Base-by-base conservation (phyloP, 1,140 invertebrate genomes). In the Tetraneura akinire region DNA sequence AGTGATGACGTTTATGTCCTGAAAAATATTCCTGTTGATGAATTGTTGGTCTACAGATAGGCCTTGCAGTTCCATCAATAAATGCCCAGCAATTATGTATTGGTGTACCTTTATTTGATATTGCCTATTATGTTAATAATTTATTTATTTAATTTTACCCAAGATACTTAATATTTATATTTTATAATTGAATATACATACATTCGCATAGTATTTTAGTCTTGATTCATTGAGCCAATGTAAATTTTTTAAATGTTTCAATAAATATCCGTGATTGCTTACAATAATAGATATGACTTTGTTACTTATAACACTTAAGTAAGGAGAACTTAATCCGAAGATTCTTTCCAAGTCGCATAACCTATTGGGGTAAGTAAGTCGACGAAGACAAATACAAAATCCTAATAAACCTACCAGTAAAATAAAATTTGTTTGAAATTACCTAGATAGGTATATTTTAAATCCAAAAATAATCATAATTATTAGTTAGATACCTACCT, bases 111-210 rank as follows among this genome's bases (percentile, higher is more conserved):
- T 53, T 53, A 5, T 53, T 21, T 53, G 51, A 53, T 18, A 53
- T 53, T 53, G 51, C n/a, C 51, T 53, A 49, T n/a, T n/a, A n/a
- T n/a, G n/a, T n/a, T n/a, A n/a, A n/a, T n/a, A n/a, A n/a, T n/a
- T n/a, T n/a, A n/a, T n/a, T n/a, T n/a, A n/a, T n/a, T n/a, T n/a
- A n/a, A n/a, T n/a, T n/a, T n/a, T n/a, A n/a, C n/a, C n/a, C n/a
- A n/a, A n/a, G n/a, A n/a, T n/a, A n/a, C n/a, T n/a, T n/a, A n/a
- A n/a, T n/a, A n/a, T n/a, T n/a, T n/a, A n/a, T n/a, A n/a, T n/a
- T n/a, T n/a, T n/a, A n/a, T n/a, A n/a, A n/a, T n/a, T 82, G 37
- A 47, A 47, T 47, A 47, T 47, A 47, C 14, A 47, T 51, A 51
- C 49, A 5, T 51, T 51, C 18, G 49, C 49, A 51, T 51, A 51